Percentiles rank a stretch among this genome's conserved stretches.
Conservation (phyloP, 2,113 vertebrate genomes). For the Pomatorhinus ruficollis region DNA sequence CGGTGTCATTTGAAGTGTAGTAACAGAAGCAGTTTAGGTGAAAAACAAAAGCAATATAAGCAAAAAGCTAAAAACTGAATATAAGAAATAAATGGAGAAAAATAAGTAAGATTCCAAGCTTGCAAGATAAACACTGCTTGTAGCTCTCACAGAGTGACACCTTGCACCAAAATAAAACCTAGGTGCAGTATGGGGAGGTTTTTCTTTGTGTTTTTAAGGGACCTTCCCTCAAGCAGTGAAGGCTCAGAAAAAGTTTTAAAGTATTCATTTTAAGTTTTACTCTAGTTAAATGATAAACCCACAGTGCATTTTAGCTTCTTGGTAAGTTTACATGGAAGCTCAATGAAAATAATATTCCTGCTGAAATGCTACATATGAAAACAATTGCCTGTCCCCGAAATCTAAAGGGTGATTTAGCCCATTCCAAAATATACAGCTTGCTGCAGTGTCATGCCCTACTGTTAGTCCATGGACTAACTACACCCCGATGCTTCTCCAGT, state of each 20-base stretch:
- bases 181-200: neutral
- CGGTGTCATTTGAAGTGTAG: neutral
- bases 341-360: neutral
- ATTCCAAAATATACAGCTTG: neutral
- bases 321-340: neutral
- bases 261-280: neutral
- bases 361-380: neutral
- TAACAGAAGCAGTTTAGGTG: neutral
- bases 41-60: neutral
- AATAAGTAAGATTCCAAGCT: neutral
- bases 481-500: neutral
- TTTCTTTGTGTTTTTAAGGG: neutral
- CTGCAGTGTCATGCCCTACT: neutral
- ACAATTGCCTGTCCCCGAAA: neutral
- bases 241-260: neutral
- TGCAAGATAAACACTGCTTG: neutral
- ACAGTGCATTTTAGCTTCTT: accelerated
- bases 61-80: neutral
- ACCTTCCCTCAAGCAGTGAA: neutral
- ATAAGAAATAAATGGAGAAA: neutral
- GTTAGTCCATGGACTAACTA: neutral
- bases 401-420: neutral
- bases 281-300: neutral
- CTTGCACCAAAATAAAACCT: neutral
- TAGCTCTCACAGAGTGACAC: neutral